A percentile compares a stretch with the other conserved stretches of the same genome.
Conservation (phyloP, 1,140 invertebrate genomes). For the Musca vetustissima region DNA sequence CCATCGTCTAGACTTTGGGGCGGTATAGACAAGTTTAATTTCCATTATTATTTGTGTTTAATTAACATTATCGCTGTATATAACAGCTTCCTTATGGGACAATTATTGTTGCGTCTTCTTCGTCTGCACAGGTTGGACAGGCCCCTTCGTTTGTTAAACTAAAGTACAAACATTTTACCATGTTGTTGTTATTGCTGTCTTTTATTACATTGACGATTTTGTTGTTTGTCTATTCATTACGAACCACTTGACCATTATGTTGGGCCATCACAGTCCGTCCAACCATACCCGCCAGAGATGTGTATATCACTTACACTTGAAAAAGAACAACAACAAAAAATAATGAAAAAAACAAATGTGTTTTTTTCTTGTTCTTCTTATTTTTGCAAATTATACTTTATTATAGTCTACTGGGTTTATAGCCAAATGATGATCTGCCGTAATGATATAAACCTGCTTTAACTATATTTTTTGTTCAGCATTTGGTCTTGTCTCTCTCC, state of each 20-base stretch:
- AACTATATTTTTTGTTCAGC: no score
- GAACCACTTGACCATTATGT: background rate
- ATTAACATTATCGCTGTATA: conserved; percentile 5
- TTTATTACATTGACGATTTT: background rate
- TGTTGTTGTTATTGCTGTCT: no score
- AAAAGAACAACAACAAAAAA: no score
- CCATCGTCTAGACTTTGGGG: background rate
- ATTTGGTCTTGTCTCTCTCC: no score
- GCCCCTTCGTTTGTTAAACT: background rate
- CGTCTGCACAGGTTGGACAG: background rate
- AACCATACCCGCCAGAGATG: background rate
- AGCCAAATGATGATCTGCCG: no score
- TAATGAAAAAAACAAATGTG: no score
- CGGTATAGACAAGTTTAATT: background rate
- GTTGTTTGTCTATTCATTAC: background rate
- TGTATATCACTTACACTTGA: conserved; percentile 12
- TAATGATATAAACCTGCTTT: no score
- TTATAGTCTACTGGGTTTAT: no score
- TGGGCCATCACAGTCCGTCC: background rate
- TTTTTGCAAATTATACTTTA: no score
- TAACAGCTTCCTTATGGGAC: no score
- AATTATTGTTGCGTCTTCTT: background rate
- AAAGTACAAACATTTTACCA: background rate
- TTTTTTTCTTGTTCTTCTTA: no score
- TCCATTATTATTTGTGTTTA: background rate